Percentiles rank a stretch among this genome's conserved stretches.
Conservation (phyloP, 2,888 invertebrate genomes). For the Matsumyia berberina region DNA sequence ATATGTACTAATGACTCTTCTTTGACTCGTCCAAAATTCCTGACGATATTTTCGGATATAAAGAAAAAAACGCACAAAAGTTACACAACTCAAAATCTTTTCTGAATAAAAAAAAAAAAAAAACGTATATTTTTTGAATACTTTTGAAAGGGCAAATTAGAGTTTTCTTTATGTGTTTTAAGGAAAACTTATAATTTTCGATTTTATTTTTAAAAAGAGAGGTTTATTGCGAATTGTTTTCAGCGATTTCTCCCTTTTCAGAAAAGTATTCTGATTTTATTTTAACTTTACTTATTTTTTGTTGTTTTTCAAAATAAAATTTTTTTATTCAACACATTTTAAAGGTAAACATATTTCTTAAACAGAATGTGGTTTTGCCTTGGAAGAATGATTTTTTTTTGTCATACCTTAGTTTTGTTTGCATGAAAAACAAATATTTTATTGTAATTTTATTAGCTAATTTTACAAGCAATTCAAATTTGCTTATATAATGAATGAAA, state of each 20-base stretch:
- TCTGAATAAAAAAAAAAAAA: constrained; percentile 76
- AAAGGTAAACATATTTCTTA: not conserved
- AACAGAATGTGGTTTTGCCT: constrained; percentile 50
- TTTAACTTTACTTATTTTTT: constrained; percentile 35
- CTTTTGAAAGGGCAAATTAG: constrained; percentile 40
- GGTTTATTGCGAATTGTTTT: constrained; percentile 74
- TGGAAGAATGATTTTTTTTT: constrained; percentile 38
- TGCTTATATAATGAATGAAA: constrained; percentile 52
- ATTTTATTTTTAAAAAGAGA: constrained; percentile 70
- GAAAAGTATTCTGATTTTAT: constrained; percentile 40
- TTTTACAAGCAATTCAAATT: constrained; percentile 28
- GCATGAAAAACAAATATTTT: constrained; percentile 46
- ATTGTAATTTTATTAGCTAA: constrained; percentile 36
- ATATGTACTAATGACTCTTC: constrained; percentile 82
- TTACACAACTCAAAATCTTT: constrained; percentile 75
- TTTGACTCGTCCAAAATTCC: constrained; percentile 84
- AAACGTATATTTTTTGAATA: constrained; percentile 66
- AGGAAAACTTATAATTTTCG: constrained; percentile 53
- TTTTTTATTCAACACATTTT: constrained; percentile 50
- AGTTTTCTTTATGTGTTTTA: constrained; percentile 63
- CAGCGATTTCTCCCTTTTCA: constrained; percentile 62
- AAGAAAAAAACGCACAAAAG: constrained; percentile 78
- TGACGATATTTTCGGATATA: constrained; percentile 82
- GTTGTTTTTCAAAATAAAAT: constrained; percentile 57
- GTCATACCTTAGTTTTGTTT: constrained; percentile 35